phyloP scores from a whole-genome alignment of 2,888 invertebrate genomes.

The Anagyrus pseudococci region DNA sequence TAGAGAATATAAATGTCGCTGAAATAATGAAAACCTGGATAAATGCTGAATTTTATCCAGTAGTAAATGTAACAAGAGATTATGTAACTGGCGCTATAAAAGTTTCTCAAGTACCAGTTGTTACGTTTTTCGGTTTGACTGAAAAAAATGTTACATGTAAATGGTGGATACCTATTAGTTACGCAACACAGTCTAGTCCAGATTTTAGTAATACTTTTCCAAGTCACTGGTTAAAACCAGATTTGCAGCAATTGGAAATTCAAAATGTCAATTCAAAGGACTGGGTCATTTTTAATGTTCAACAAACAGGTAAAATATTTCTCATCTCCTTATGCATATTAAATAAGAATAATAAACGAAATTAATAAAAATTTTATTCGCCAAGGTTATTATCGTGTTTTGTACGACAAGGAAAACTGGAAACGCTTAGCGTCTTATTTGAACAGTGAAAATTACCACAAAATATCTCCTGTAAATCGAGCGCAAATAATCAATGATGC shows the following conservation, averaged over 20 bases:
- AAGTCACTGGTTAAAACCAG: slow-evolving; percentile 63
- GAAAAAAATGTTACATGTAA: slow-evolving; percentile 28
- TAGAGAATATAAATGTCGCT: slow-evolving; percentile 18
- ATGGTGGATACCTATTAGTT: slow-evolving; percentile 56
- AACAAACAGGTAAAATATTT: slow-evolving; percentile 65
- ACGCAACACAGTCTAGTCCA: slow-evolving; percentile 37
- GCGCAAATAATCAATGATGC: slow-evolving; percentile 86
- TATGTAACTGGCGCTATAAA: slow-evolving; percentile 23
- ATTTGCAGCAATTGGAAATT: slow-evolving; percentile 47
- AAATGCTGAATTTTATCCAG: slow-evolving; percentile 35
- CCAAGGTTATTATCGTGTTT: slow-evolving; percentile 74
- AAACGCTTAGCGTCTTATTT: slow-evolving; percentile 69
- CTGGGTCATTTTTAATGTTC: slow-evolving; percentile 72
- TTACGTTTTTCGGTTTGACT: slow-evolving; percentile 22
- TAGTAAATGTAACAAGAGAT: slow-evolving; percentile 31
- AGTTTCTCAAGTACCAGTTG: slow-evolving; percentile 29
- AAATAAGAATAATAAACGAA: no score
- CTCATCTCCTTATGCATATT: background rate
- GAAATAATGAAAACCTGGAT: slow-evolving; percentile 39
- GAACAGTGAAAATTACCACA: slow-evolving; percentile 63
- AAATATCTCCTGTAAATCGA: slow-evolving; percentile 74
- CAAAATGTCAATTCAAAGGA: slow-evolving; percentile 55
- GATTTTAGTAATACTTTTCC: slow-evolving; percentile 65
- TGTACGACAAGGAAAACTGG: slow-evolving; percentile 82
- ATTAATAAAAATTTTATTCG: no score